phyloP scores from a whole-genome alignment of 2,888 invertebrate genomes.

The Noctuana brunneofusca region DNA sequence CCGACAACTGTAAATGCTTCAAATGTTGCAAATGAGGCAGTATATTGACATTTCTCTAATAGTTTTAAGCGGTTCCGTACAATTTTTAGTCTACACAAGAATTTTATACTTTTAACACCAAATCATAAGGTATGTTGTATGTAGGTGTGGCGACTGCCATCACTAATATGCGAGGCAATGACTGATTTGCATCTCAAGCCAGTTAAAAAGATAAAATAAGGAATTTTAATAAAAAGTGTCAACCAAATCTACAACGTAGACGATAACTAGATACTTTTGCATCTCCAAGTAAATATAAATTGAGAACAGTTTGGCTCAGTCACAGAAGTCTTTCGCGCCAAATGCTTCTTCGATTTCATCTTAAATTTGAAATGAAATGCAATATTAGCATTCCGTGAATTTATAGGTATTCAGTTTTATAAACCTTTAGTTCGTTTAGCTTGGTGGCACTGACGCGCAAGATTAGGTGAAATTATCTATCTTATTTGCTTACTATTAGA shows the following conservation, averaged over 20 bases:
- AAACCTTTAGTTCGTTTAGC: background rate
- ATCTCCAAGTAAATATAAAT: conserved; percentile 19
- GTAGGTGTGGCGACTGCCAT: too few species aligned
- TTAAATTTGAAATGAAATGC: conserved; percentile 20
- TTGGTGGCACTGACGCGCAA: too few species aligned
- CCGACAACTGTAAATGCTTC: conserved; percentile 41
- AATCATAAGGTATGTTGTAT: too few species aligned
- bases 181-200: too few species aligned
- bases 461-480: too few species aligned
- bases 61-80: background rate
- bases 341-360: conserved; percentile 18
- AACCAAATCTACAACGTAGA: background rate
- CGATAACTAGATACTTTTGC: conserved; percentile 1
- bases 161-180: too few species aligned
- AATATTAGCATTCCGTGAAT: background rate
- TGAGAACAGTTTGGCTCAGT: conserved; percentile 25
- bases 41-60: conserved; percentile 5
- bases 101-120: background rate
- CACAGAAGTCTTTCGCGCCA: conserved; percentile 10
- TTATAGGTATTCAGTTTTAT: background rate
- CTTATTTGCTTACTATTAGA: too few species aligned
- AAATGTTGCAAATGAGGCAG: conserved; percentile 23
- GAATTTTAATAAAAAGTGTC: background rate
- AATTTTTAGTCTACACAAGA: background rate
- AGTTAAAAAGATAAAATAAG: background rate